Evolutionary conservation across 2,797 vertebrate genomes (phyloP).

Genomic region (Hozukius guyotensis): DNA sequence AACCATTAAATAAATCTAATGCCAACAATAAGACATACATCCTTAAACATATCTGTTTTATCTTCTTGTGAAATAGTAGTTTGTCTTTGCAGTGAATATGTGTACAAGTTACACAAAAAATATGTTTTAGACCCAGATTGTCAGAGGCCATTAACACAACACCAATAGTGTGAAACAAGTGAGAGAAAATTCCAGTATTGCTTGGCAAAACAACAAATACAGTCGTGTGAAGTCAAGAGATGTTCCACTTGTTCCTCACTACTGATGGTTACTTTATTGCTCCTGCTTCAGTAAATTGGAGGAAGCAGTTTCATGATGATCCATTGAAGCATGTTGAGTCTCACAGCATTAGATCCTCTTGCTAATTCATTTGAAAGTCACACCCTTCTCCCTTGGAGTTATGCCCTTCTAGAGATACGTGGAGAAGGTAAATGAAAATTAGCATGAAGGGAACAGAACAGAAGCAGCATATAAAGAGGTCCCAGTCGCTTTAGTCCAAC

Average conservation of each 20-base stretch:
- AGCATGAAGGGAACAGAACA: too few species aligned
- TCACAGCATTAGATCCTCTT: slow-evolving; percentile 61
- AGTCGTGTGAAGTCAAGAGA: not conserved
- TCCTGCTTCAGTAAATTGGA: not conserved
- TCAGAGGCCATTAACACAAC: not conserved
- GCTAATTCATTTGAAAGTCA: slow-evolving; percentile 72
- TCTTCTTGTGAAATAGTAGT: not conserved
- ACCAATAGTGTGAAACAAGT: not conserved
- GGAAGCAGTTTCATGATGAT: not conserved
- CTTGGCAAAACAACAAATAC: not conserved
- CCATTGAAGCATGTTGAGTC: slow-evolving; percentile 42
- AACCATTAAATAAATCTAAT: not conserved
- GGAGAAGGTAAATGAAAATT: not conserved
- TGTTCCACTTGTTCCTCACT: not conserved
- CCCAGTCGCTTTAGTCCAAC: too few species aligned
- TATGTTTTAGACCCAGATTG: not conserved
- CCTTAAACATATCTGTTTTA: not conserved
- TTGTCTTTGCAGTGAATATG: not conserved
- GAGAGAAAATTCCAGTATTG: not conserved
- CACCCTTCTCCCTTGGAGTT: slow-evolving; percentile 72
- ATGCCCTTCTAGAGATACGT: slow-evolving; percentile 47
- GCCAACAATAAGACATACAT: not conserved
- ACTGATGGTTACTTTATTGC: not conserved
- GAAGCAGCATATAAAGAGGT: too few species aligned
- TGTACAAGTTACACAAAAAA: not conserved